Conservation (phyloP, 2,797 vertebrate species). For the Hoplostethus atlanticus region DNA sequence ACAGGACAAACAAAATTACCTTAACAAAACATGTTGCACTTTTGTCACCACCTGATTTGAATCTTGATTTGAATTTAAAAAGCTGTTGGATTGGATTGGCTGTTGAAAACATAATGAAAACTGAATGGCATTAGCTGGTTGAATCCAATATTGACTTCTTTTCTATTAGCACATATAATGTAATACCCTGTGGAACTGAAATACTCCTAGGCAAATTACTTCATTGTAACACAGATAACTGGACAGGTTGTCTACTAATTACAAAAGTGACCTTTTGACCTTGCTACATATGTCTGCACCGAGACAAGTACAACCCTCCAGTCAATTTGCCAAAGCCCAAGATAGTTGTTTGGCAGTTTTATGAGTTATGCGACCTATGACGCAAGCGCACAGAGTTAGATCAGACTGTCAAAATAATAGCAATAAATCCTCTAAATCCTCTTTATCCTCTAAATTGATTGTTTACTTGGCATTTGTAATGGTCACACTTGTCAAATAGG, state of each 20-base stretch:
- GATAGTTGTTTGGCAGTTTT: conserved; percentile 6
- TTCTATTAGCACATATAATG: not conserved
- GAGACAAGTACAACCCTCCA: not conserved
- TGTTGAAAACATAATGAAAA: not conserved
- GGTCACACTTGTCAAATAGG: conserved; percentile 4
- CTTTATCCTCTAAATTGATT: not conserved
- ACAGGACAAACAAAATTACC: not conserved
- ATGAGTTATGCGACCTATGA: conserved; percentile 16
- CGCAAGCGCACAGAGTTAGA: not conserved
- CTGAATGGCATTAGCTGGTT: no score
- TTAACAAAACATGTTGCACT: not conserved
- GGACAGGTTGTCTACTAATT: not conserved
- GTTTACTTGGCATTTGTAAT: not conserved
- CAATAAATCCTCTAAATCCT: conserved; percentile 10
- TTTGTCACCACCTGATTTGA: not conserved
- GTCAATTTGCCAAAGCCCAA: conserved; percentile 4
- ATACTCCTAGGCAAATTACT: no score
- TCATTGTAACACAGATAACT: not conserved
- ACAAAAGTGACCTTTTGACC: conserved; percentile 23
- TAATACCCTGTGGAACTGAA: not conserved
- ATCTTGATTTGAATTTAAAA: no score
- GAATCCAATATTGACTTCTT: no score
- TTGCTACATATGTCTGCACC: not conserved
- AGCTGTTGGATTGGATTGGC: not conserved
- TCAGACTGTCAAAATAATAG: not conserved